A percentile compares a stretch with the other conserved stretches of the same genome.
These are phyloP conservation scores for Myopa tessellatipennis DNA, from an alignment of 2,888 invertebrate genomes.

Conservation along the genomic window DNA sequence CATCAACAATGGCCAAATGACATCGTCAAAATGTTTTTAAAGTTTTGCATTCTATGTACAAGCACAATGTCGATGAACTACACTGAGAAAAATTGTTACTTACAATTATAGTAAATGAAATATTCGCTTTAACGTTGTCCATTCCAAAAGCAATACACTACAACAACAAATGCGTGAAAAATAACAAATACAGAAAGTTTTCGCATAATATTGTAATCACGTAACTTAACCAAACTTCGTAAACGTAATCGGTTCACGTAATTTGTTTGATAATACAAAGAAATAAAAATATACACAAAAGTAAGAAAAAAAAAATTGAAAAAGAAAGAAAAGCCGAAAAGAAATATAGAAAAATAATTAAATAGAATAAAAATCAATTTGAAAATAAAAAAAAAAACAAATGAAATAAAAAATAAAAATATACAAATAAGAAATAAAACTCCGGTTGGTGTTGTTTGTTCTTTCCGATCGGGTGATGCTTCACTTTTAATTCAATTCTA, in stretches of 20 bases:
- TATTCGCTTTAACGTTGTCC: slow-evolving; percentile 21
- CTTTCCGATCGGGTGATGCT: slow-evolving; percentile 48
- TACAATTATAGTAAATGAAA: not conserved
- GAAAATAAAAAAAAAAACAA: slow-evolving; percentile 12
- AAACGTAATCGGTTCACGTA: not conserved
- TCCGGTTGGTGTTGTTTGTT: not conserved
- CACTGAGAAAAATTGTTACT: slow-evolving; percentile 9
- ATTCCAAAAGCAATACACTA: slow-evolving; percentile 27
- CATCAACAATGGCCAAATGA: not conserved
- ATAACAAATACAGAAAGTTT: slow-evolving; percentile 17
- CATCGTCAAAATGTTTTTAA: slow-evolving; percentile 14
- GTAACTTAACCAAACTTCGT: slow-evolving; percentile 1
- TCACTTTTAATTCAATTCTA: slow-evolving; percentile 49
- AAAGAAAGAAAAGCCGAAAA: slow-evolving; percentile 15
- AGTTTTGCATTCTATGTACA: slow-evolving; percentile 4
- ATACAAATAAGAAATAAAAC: slow-evolving; percentile 21
- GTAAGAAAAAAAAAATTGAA: slow-evolving; percentile 16
- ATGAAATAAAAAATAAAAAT: slow-evolving; percentile 22
- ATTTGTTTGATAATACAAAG: not conserved
- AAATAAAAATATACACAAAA: not conserved
- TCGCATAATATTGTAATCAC: not conserved
- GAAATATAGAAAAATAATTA: slow-evolving; percentile 14
- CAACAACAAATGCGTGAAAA: slow-evolving; percentile 26
- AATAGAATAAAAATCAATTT: not conserved
- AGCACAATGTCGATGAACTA: not conserved